Conservation (phyloP, 2,797 vertebrate species). For the Thamnophis elegans region DNA sequence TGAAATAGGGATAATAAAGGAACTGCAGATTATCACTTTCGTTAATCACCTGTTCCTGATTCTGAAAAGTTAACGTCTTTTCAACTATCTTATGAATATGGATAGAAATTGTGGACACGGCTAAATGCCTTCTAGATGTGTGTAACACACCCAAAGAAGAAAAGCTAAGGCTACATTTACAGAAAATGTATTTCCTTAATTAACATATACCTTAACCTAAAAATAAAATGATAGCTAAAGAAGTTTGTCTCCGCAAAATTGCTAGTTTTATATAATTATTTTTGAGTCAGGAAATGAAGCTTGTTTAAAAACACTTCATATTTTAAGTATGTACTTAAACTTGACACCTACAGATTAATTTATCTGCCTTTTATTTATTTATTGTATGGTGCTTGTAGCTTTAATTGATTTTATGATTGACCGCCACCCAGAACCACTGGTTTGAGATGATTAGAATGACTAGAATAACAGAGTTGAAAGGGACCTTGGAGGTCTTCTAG, state of each 20-base stretch:
- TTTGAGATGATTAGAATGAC: too few relatives aligned
- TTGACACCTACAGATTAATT: neutral
- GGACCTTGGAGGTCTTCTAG: too few relatives aligned
- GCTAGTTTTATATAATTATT: conserved; percentile 44
- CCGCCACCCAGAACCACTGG: neutral
- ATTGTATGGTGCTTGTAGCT: neutral
- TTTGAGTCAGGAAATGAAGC: conserved; percentile 34
- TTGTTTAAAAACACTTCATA: conserved; percentile 42
- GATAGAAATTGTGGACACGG: neutral
- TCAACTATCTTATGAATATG: neutral
- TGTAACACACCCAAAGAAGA: neutral
- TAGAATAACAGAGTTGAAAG: too few relatives aligned
- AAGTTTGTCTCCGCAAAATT: conserved; percentile 37
- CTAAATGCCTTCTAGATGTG: neutral
- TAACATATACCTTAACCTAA: conserved; percentile 27
- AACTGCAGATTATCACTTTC: neutral
- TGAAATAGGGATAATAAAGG: neutral
- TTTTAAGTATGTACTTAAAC: conserved; percentile 27
- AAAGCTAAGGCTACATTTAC: neutral
- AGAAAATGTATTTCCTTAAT: neutral
- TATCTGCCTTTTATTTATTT: neutral
- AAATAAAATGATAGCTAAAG: conserved; percentile 17
- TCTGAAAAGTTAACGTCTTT: neutral
- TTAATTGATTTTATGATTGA: neutral
- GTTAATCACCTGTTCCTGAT: neutral